Conservation (phyloP, 2,113 vertebrate genomes). For the Hippocampus barbouri region DNA sequence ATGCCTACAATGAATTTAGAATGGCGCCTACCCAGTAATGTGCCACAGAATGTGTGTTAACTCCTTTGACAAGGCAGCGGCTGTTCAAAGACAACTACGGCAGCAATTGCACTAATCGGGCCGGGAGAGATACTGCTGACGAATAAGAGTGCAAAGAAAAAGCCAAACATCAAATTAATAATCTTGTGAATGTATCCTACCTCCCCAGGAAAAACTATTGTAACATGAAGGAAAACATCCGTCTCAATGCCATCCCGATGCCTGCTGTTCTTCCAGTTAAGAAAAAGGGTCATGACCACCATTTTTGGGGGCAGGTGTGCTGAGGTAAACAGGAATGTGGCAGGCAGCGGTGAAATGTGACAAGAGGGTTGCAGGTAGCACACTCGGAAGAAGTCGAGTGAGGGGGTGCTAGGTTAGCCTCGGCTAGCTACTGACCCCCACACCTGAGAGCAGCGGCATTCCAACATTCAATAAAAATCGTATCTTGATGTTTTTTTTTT, state of each 20-base stretch:
- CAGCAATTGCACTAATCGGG: neutral
- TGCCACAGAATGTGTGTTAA: constrained; percentile 26
- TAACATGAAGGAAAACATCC: neutral
- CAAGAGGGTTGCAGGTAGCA: constrained; percentile 71
- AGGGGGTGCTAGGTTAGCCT: neutral
- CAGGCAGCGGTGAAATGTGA: constrained; percentile 73
- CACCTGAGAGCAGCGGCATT: neutral
- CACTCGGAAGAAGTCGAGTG: constrained; percentile 8
- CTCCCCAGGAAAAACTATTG: neutral
- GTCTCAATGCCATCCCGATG: neutral
- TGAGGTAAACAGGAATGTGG: constrained; percentile 72
- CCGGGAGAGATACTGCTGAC: neutral
- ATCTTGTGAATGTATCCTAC: too few relatives aligned
- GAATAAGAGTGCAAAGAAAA: neutral
- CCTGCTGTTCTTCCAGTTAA: constrained; percentile 13
- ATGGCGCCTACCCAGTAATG: constrained; percentile 29
- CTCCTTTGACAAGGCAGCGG: constrained; percentile 29
- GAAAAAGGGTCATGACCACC: constrained; percentile 37
- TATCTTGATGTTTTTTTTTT: neutral
- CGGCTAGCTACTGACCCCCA: neutral
- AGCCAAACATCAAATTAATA: neutral
- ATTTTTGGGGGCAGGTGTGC: constrained; percentile 53
- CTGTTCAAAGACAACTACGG: neutral
- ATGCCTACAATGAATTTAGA: constrained; percentile 25
- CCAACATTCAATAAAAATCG: neutral